Evolutionary conservation across 2,797 vertebrate genomes (phyloP), one percentile per base, ranked within the genome.

Genomic region (Carcharodon carcharias): DNA sequence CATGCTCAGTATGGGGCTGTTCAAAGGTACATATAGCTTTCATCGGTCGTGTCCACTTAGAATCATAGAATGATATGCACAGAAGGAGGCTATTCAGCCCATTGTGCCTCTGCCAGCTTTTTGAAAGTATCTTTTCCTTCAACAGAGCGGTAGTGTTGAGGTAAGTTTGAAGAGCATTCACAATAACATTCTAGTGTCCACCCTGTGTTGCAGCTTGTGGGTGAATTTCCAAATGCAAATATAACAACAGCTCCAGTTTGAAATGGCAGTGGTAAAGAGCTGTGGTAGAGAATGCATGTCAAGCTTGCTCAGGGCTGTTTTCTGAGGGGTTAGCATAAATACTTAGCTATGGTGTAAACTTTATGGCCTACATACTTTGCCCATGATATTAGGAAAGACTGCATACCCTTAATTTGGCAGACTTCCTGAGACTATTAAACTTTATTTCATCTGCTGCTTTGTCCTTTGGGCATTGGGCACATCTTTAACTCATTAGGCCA

Each of bases 371-470:
- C 91, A 93, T 93, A 67, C 91, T 93, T 45, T 67, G 61, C 61
- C 61, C 91, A 93, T 93, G 91, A 65, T 93, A n/a, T 93, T 93
- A 93, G 91, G 91, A 93, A 93, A 65, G 61, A 93, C 91, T 63
- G 91, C 45, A 65, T 93, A 23, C 0, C 61, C 91, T 93, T 93
- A 93, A 93, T 93, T 93, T 67, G 91, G 63, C 91, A 93, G 91
- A 93, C 91, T 93, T 93, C 91, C 91, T 93, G 91, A 65, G 21
- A 12, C 91, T 93, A 93, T 93, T 93, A 93, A 93, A 93, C 91
- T 93, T 93, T 93, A 93, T 67, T 93, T 93, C 91, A 93, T 93
- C 91, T 65, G 91, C 23, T 93, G 23, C 91, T 93, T 93, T 67
- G 63, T 93, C 91, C 91, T 67, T 93, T 93, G 91, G 91, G 91